Evolutionary conservation across 1,140 invertebrate species (phyloP), one percentile per base, ranked within the genome.

Genomic region (Anastrepha ludens): DNA sequence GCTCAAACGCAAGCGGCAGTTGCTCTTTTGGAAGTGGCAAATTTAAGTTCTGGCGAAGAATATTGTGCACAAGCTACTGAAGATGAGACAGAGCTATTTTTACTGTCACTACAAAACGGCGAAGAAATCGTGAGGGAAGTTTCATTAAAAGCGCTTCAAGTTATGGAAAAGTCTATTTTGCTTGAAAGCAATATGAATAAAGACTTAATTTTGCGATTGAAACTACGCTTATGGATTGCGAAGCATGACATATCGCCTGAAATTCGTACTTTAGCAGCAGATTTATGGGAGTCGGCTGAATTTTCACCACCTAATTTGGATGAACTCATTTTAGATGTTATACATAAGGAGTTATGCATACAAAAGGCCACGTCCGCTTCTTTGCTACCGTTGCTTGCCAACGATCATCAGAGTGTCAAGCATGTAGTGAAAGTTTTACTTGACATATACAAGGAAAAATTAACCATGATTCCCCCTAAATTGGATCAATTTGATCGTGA

Each of bases 401-500:
- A 93, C 4, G 94, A 96, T 90, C 93, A 93, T 5, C 93, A 94
- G 7, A 89, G 95, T 20, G 94, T 96, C 58, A 94, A 95, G 74
- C 88, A 86, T 5, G 95, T 96, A 74, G 91, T 98, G 59, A 93
- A 96, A 55, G 93, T 94, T 86, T 93, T 99, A 39, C 94, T 98
- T 39, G 91, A 95, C 29, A 94, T 97, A 20, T 99, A 99, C 92
- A 94, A 96, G 50, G 95, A 97, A 41, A 97, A 97, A 90, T 91
- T 97, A 8, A 94, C 94, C 81, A 95, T 98, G 94, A 97, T 98
- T 88, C 97, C 97, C 17, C 96, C 97, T 6, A 96, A 97, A 91
- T 93, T 98, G 78, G 98, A 99, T 93, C 96, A 97, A 92, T 98
- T 99, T 94, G 98, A 98, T 60, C 96, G 99, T 70, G 96, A 98